A percentile compares a stretch with the other conserved stretches of the same genome.
Evolutionary conservation across 2,888 invertebrate genomes (phyloP).

Genomic region (Dolomedes plantarius): DNA sequence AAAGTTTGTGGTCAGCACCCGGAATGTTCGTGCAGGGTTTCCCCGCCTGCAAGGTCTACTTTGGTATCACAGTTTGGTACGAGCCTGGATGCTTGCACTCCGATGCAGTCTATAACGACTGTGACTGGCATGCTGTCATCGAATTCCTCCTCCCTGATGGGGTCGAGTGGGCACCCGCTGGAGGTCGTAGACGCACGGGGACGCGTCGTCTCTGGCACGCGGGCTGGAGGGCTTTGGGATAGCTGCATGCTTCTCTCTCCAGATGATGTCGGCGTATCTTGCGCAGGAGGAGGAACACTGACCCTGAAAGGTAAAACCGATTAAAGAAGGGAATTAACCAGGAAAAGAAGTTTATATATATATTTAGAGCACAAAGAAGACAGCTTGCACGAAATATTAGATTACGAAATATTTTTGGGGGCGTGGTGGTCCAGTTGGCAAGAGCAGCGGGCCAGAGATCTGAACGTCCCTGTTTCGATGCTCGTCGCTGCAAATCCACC

Average conservation of each 20-base stretch:
- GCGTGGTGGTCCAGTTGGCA: no score
- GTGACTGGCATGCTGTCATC: slow-evolving; percentile 27
- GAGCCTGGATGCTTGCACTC: slow-evolving; percentile 33
- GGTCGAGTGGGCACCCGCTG: background rate
- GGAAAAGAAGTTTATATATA: no score
- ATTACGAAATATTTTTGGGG: no score
- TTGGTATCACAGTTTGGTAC: slow-evolving; percentile 39
- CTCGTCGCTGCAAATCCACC: no score
- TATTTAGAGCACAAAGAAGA: no score
- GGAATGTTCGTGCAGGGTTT: slow-evolving; percentile 12
- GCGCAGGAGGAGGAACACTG: background rate
- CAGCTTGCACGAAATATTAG: no score
- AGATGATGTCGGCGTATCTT: background rate
- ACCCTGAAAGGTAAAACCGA: background rate
- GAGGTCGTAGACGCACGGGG: background rate
- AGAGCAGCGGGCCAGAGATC: no score
- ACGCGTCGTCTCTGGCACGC: background rate
- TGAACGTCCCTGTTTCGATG: no score
- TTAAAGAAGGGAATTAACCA: no score
- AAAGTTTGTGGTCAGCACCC: slow-evolving; percentile 23
- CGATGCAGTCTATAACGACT: slow-evolving; percentile 57
- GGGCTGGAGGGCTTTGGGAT: background rate
- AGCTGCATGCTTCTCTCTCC: background rate
- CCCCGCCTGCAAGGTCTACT: slow-evolving; percentile 15
- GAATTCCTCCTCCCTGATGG: slow-evolving; percentile 39